Percentiles rank a stretch among this genome's conserved stretches.
Conservation (phyloP, 2,113 vertebrate species). For the Corvus moneduloides region DNA sequence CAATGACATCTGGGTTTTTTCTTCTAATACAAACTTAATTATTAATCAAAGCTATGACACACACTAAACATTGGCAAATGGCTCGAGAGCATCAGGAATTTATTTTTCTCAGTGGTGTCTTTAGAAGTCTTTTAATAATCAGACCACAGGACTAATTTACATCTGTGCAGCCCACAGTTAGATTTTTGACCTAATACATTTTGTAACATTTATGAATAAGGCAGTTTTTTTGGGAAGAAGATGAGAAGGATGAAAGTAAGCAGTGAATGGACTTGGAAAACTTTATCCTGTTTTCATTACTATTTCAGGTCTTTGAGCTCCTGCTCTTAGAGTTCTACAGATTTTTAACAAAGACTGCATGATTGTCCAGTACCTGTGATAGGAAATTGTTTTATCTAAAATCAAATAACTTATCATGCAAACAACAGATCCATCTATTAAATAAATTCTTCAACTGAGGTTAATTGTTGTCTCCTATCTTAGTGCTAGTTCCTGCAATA, state of each 20-base stretch:
- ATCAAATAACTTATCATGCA: neutral
- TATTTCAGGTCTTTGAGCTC: neutral
- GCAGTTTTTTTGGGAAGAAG: neutral
- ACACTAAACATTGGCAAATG: conserved; percentile 37
- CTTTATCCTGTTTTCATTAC: neutral
- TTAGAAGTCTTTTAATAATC: conserved; percentile 39
- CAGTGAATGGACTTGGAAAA: neutral
- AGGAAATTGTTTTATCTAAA: neutral
- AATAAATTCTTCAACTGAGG: neutral
- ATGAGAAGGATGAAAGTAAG: neutral
- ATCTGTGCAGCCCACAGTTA: neutral
- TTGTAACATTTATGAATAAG: neutral
- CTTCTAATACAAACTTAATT: conserved; percentile 32
- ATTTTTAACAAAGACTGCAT: neutral
- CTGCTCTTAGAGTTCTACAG: neutral
- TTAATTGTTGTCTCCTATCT: neutral
- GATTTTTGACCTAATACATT: neutral
- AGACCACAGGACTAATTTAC: neutral
- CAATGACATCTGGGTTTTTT: conserved; percentile 25
- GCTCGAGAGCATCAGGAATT: neutral
- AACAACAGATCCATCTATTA: neutral
- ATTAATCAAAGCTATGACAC: conserved; percentile 5
- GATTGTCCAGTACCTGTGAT: neutral
- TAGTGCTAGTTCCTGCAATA: neutral
- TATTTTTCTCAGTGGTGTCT: conserved; percentile 16